phyloP scores from a whole-genome alignment of 2,888 invertebrate species.

The Apocheima hispidaria region DNA sequence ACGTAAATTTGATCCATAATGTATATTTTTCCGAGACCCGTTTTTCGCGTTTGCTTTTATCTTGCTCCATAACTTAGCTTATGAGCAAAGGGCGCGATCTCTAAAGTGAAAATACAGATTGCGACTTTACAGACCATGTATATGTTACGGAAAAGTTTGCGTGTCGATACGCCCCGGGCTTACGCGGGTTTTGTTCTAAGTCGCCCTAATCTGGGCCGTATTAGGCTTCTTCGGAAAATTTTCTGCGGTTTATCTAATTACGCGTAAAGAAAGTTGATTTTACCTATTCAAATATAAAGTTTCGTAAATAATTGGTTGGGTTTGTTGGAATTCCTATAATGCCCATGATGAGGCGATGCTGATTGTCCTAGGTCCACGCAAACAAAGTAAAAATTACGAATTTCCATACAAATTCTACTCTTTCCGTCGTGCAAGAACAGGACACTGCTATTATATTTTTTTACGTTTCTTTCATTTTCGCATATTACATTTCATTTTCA shows the following conservation, averaged over 20 bases:
- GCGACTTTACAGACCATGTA: constrained; percentile 57
- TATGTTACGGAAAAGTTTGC: constrained; percentile 51
- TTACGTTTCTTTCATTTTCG: no score
- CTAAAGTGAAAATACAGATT: constrained; percentile 68
- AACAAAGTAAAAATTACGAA: no score
- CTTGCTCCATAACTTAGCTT: constrained; percentile 46
- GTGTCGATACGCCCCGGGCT: constrained; percentile 46
- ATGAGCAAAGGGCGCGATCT: constrained; percentile 61
- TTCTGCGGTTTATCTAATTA: constrained; percentile 12
- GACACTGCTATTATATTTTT: no score
- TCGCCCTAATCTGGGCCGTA: constrained; percentile 43
- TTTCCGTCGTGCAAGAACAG: no score
- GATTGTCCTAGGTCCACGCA: no score
- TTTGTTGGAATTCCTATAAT: no score
- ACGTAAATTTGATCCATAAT: neutral
- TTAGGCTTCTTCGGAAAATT: constrained; percentile 38
- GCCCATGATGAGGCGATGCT: no score
- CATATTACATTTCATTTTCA: no score
- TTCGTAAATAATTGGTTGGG: neutral
- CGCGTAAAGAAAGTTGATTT: neutral
- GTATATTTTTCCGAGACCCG: neutral
- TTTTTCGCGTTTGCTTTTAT: constrained; percentile 30
- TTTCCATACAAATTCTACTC: no score
- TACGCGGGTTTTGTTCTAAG: constrained; percentile 48
- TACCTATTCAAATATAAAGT: neutral